Evolutionary conservation across 1,140 invertebrate species (phyloP).

Genomic region (Megalopta genalis): DNA sequence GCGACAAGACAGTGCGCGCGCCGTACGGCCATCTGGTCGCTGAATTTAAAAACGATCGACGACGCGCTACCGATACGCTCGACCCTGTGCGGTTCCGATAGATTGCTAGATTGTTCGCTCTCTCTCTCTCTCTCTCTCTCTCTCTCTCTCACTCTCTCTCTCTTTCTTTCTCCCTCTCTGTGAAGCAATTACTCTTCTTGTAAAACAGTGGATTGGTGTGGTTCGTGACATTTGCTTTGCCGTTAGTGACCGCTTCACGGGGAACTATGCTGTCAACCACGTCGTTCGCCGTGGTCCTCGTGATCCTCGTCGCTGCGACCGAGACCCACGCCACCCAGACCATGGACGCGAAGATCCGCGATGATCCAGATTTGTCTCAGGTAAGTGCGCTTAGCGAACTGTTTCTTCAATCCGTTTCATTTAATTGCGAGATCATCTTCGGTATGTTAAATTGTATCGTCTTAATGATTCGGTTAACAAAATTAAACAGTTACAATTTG

Average conservation of each 20-base stretch:
- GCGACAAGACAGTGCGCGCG: conserved; percentile 25
- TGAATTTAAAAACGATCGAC: conserved; percentile 19
- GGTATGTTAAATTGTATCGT: too few relatives aligned
- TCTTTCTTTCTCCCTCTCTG: too few relatives aligned
- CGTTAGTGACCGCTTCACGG: conserved; percentile 36
- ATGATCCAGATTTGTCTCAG: conserved; percentile 77
- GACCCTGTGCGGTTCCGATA: background rate
- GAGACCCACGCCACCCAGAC: conserved; percentile 58
- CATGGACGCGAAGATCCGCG: conserved; percentile 75
- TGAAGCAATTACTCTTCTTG: too few relatives aligned
- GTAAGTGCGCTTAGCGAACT: conserved; percentile 48
- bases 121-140: too few relatives aligned
- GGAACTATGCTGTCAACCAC: conserved; percentile 27
- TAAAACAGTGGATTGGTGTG: conserved; percentile 32
- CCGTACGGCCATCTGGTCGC: conserved; percentile 26
- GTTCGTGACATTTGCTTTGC: conserved; percentile 25
- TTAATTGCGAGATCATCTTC: too few relatives aligned
- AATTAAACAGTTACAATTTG: too few relatives aligned
- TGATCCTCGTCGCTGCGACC: conserved; percentile 42
- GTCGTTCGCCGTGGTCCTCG: conserved; percentile 44
- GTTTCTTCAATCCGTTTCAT: too few relatives aligned
- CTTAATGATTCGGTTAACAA: too few relatives aligned
- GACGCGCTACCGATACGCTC: background rate
- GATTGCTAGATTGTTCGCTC: background rate
- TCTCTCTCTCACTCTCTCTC: too few relatives aligned